phyloP scores from a whole-genome alignment of 2,888 invertebrate genomes.

The Resseliella maxima region DNA sequence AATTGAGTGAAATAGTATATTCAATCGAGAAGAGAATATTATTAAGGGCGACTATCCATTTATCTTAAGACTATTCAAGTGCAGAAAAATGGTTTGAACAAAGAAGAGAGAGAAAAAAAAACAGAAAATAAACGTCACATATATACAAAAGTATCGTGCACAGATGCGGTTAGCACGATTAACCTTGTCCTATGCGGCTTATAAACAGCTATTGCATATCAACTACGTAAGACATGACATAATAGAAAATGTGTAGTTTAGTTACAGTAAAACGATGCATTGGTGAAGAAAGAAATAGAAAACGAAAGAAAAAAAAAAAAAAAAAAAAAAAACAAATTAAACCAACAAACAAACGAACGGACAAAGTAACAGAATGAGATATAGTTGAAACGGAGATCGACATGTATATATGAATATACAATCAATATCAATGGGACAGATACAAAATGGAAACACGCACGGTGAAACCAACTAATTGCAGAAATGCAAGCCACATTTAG shows the following conservation, averaged over 20 bases:
- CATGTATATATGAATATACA: background rate
- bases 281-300: background rate
- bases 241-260: slow-evolving; percentile 19
- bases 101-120: background rate
- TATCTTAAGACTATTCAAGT: background rate
- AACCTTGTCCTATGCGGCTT: slow-evolving; percentile 23
- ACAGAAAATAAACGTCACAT: background rate
- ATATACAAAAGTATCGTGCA: too few relatives aligned
- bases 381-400: background rate
- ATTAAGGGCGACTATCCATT: background rate
- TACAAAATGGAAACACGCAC: background rate
- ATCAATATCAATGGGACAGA: slow-evolving; percentile 4
- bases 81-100: background rate
- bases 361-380: slow-evolving; percentile 6
- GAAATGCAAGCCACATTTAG: background rate
- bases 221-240: slow-evolving; percentile 23
- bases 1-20: too few relatives aligned
- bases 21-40: background rate
- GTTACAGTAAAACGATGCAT: background rate
- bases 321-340: too few relatives aligned
- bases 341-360: background rate
- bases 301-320: background rate
- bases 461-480: slow-evolving; percentile 8
- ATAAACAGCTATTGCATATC: slow-evolving; percentile 7
- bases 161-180: slow-evolving; percentile 39